Evolutionary conservation across 2,113 vertebrate species (phyloP).

Genomic region (Phodopus roborovskii): DNA sequence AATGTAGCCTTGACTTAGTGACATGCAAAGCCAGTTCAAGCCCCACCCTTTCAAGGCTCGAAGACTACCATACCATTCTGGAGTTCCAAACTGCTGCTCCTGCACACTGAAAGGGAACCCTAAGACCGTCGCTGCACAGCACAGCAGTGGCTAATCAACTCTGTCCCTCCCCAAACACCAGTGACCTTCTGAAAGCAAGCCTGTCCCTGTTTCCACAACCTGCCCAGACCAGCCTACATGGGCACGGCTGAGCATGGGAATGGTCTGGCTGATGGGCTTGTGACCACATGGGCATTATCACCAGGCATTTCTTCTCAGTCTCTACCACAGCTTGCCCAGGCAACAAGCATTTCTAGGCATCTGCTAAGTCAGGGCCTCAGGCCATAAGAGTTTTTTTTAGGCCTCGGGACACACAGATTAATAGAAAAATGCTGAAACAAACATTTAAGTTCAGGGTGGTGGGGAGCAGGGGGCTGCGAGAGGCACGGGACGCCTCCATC

Average conservation of each 20-base stretch:
- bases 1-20: background rate
- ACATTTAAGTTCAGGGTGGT: background rate
- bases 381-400: background rate
- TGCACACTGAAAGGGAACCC: background rate
- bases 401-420: background rate
- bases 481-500: background rate
- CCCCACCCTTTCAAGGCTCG: background rate
- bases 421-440: background rate
- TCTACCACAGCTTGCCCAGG: background rate
- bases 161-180: background rate
- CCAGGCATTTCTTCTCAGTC: background rate
- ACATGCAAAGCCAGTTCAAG: background rate
- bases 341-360: background rate
- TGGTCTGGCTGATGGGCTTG: background rate
- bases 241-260: background rate
- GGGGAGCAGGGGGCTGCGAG: background rate
- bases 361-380: background rate
- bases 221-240: fast-evolving
- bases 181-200: background rate
- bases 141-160: background rate
- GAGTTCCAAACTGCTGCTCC: background rate
- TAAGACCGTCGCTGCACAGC: background rate
- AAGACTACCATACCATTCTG: background rate
- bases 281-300: fast-evolving
- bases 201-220: background rate